A percentile compares a stretch with the other conserved stretches of the same genome.
phyloP scores from a whole-genome alignment of 2,888 invertebrate species.

The Pteria penguin region DNA sequence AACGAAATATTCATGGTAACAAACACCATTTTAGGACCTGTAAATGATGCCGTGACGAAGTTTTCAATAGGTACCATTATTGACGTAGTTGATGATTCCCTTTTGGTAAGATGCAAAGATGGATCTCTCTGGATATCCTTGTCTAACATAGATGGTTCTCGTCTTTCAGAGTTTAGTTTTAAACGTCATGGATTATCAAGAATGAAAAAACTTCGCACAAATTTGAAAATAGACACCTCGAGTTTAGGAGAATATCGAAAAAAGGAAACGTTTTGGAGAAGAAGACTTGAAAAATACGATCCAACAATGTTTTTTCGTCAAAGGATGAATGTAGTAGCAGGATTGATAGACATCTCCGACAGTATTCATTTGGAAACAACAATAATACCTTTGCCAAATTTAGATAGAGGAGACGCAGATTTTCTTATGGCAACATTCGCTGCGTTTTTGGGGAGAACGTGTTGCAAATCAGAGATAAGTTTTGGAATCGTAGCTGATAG shows the following conservation, averaged over 20 bases:
- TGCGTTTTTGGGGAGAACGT: conserved; percentile 59
- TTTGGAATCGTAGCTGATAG: conserved; percentile 59
- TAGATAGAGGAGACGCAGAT: conserved; percentile 26
- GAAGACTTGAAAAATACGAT: conserved; percentile 52
- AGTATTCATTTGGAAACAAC: conserved; percentile 43
- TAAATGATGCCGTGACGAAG: neutral
- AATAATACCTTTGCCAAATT: neutral
- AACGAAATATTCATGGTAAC: conserved; percentile 59
- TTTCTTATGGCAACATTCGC: conserved; percentile 52
- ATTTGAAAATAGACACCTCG: conserved; percentile 31
- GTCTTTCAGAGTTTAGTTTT: conserved; percentile 36
- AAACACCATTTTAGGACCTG: conserved; percentile 42
- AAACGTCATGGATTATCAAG: conserved; percentile 38
- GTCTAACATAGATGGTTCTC: conserved; percentile 53
- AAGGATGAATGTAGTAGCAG: conserved; percentile 60
- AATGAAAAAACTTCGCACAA: conserved; percentile 38
- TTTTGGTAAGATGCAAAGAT: conserved; percentile 50
- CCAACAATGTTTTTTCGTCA: conserved; percentile 62
- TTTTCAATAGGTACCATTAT: conserved; percentile 48
- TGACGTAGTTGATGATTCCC: conserved; percentile 52
- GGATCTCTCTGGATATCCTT: conserved; percentile 50
- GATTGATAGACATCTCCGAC: conserved; percentile 53
- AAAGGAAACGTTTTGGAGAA: conserved; percentile 60
- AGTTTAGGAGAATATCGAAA: conserved; percentile 44
- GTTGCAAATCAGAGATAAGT: conserved; percentile 52